Conservation (phyloP, 1,140 invertebrate species). For the Acromyrmex echinatior region DNA sequence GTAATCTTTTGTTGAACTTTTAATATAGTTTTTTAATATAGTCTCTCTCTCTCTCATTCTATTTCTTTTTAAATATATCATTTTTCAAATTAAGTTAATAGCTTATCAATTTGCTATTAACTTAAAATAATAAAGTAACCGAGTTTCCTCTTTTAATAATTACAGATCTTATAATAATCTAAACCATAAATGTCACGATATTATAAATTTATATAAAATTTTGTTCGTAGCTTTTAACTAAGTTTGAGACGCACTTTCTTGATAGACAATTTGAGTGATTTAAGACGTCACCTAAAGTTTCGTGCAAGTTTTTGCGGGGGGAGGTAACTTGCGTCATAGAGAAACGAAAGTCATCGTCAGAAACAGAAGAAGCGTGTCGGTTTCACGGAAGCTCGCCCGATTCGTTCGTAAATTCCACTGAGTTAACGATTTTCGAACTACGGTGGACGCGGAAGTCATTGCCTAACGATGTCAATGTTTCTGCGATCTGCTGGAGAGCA, state of each 20-base stretch:
- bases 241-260: constrained; percentile 39
- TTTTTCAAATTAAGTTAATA: background rate
- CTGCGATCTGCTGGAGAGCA: constrained; percentile 49
- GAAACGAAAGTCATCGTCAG: constrained; percentile 13
- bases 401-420: constrained; percentile 14
- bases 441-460: constrained; percentile 22
- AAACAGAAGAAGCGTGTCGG: constrained; percentile 40
- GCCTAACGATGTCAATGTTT: constrained; percentile 57
- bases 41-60: background rate
- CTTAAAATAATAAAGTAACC: constrained; percentile 2
- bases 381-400: constrained; percentile 19
- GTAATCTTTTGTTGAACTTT: background rate
- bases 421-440: constrained; percentile 41
- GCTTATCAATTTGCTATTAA: background rate
- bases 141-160: constrained; percentile 8
- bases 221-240: constrained; percentile 23
- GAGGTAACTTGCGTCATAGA: constrained; percentile 8
- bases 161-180: background rate
- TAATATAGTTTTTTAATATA: background rate
- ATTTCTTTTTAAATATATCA: background rate
- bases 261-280: constrained; percentile 60
- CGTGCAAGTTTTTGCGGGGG: constrained; percentile 41
- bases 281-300: constrained; percentile 52
- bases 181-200: background rate
- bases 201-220: constrained; percentile 54